phyloP scores from a whole-genome alignment of 2,888 invertebrate genomes.

The Panorpa germanica region DNA sequence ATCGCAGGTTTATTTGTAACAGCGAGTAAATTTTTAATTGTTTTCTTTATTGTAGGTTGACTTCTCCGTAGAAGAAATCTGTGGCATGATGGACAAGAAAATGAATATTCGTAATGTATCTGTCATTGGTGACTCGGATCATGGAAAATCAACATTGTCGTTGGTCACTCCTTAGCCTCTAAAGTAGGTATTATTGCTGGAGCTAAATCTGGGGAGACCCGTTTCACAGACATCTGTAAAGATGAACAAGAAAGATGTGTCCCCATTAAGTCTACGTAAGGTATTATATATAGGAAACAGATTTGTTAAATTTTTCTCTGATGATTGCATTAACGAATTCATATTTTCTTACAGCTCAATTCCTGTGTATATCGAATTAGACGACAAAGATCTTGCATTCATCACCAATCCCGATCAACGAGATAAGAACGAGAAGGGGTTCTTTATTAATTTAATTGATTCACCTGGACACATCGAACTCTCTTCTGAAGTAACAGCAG shows the following conservation, averaged over 20 bases:
- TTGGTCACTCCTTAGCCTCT: slow-evolving; percentile 96
- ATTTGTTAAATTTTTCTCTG: neutral
- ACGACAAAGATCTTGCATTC: slow-evolving; percentile 84
- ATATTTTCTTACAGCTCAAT: slow-evolving; percentile 60
- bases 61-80: slow-evolving; percentile 99
- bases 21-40: neutral
- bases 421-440: slow-evolving; percentile 81
- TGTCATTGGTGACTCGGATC: slow-evolving; percentile 99
- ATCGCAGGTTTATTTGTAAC: neutral
- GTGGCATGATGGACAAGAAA: slow-evolving; percentile 99
- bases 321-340: slow-evolving; percentile 4
- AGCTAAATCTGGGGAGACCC: slow-evolving; percentile 95
- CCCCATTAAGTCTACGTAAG: slow-evolving; percentile 99
- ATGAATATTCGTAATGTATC: slow-evolving; percentile 99
- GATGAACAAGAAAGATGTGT: slow-evolving; percentile 99
- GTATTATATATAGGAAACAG: slow-evolving; percentile 14
- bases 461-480: slow-evolving; percentile 99
- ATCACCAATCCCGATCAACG: slow-evolving; percentile 82
- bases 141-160: slow-evolving; percentile 99
- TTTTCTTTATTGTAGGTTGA: slow-evolving; percentile 71
- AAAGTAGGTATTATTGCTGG: slow-evolving; percentile 99
- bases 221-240: slow-evolving; percentile 98
- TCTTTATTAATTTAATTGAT: slow-evolving; percentile 99
- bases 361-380: slow-evolving; percentile 97
- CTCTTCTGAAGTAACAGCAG: slow-evolving; percentile 98